Evolutionary conservation across 2,113 vertebrate genomes (phyloP).

Genomic region (Odobenus rosmarus): DNA sequence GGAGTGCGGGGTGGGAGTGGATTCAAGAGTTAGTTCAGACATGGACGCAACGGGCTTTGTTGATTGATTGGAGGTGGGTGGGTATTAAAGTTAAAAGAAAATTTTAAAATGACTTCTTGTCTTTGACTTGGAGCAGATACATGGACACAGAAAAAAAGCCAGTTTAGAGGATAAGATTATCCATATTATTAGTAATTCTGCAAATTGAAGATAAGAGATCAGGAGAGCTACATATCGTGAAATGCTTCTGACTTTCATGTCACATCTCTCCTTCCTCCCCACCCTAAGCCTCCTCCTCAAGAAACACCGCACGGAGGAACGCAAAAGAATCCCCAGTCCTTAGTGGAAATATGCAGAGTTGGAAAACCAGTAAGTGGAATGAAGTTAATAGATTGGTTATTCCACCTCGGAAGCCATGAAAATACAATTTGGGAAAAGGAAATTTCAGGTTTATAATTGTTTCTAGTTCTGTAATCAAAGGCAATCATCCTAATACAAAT

Average conservation of each 20-base stretch:
- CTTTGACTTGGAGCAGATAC: not conserved
- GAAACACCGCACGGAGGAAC: not conserved
- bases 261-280: not conserved
- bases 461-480: not conserved
- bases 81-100: not conserved
- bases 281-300: too few species aligned
- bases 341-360: not conserved
- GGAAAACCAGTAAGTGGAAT: not conserved
- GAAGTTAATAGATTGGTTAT: not conserved
- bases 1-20: rapidly evolving
- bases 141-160: not conserved
- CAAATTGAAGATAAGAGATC: not conserved
- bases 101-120: not conserved
- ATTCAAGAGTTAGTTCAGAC: not conserved
- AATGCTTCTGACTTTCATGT: not conserved
- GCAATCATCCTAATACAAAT: not conserved
- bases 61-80: not conserved
- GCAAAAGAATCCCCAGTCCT: not conserved
- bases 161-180: not conserved
- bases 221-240: not conserved
- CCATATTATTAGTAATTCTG: not conserved
- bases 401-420: not conserved
- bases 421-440: not conserved
- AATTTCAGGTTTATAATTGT: not conserved
- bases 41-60: not conserved